Evolutionary conservation across 2,888 invertebrate species (phyloP), one percentile per base, ranked within the genome.

Genomic region (Eristalis intricaria): DNA sequence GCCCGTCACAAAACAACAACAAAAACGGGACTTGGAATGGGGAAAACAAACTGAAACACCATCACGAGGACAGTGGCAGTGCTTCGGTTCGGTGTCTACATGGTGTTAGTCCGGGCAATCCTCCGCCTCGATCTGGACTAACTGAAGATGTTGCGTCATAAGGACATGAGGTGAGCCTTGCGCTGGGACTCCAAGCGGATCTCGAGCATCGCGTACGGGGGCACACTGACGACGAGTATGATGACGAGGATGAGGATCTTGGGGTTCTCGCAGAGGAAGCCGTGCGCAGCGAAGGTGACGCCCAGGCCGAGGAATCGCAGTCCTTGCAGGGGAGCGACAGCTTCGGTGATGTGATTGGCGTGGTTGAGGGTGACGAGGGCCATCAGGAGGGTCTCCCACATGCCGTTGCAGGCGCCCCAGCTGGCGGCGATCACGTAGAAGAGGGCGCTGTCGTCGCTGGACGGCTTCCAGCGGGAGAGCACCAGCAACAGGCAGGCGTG

Each of bases 381-480:
- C 64, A 93, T 93, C 70, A 94, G 91, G 26, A 95, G 91, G 4
- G 96, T 96, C 91, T 97, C 97, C 97, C 97, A 97, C 89, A 97
- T 95, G 23, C 96, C 96, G 76, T 97, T 97, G 92, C 97, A 97
- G 2, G 97, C 97, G 19, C 97, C 97, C 97, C 97, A 97, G 0
- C 97, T 96, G 0, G 97, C 97, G 2, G 97, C 96, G 70, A 97
- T 96, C 26, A 97, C 96, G 89, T 97, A 97, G 83, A 97, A 97
- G 71, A 97, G 94, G 0, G 97, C 97, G 19, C 96, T 95, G 90
- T 97, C 97, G 74, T 97, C 97, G 82, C 95, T 95, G 0, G 96
- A 96, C 0, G 97, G 97, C 88, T 96, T 95, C 97, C 97, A 97
- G 38, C 96, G 94, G 85, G 96, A 94, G 89, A 97, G 93, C 0